phyloP scores from a whole-genome alignment of 92 coral and sea anemone genomes.

The Zoanthus solanderi region DNA sequence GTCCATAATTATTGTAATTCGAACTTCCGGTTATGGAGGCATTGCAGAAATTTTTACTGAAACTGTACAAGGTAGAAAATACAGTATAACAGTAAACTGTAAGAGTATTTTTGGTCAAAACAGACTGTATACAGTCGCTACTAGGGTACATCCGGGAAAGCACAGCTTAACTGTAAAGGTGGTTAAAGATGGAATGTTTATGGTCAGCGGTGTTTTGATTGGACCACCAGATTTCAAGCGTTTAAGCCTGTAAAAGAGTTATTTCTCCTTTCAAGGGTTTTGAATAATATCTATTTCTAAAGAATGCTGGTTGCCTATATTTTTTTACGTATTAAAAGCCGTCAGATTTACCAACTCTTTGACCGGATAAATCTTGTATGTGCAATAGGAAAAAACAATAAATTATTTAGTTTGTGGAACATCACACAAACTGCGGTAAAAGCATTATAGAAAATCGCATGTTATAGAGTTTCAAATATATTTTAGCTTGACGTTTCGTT shows the following conservation, averaged over 20 bases:
- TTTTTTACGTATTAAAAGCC: too few relatives aligned
- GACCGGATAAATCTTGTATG: too few relatives aligned
- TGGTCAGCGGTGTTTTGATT: conserved; percentile 64
- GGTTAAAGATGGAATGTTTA: conserved; percentile 58
- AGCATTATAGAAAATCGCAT: too few relatives aligned
- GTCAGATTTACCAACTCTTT: too few relatives aligned
- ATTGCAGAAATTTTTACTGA: conserved; percentile 65
- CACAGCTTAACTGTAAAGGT: conserved; percentile 60
- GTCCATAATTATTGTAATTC: conserved; percentile 63
- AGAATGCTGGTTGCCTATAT: too few relatives aligned
- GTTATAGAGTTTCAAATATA: too few relatives aligned
- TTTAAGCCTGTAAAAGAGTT: not conserved
- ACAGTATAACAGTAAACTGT: conserved; percentile 24
- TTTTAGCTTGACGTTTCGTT: too few relatives aligned
- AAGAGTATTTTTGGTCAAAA: conserved; percentile 52
- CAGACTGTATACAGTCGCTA: conserved; percentile 53
- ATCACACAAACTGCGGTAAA: too few relatives aligned
- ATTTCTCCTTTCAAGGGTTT: not conserved
- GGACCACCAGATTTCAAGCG: conserved; percentile 72
- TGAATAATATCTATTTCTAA: too few relatives aligned
- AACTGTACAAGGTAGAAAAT: conserved; percentile 8
- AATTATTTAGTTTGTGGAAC: too few relatives aligned
- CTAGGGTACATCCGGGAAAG: conserved; percentile 54
- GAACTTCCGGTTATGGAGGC: conserved; percentile 55
- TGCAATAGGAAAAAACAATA: too few relatives aligned